Percentiles rank a stretch among this genome's conserved stretches.
These are phyloP conservation scores for Crotophaga sulcirostris DNA, from an alignment of 2,113 vertebrate genomes.

Conservation along the genomic window DNA sequence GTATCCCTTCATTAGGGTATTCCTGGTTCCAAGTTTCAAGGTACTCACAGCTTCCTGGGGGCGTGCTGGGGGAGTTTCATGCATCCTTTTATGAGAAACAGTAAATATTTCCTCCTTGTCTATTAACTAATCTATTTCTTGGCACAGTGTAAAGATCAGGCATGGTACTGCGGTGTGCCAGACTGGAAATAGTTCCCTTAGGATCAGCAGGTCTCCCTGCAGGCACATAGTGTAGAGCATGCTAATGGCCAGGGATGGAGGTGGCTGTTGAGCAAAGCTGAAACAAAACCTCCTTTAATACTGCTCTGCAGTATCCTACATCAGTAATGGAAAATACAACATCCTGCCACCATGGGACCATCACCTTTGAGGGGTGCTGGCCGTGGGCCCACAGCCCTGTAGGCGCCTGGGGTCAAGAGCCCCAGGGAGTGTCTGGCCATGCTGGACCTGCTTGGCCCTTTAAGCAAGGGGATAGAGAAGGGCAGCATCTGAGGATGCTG, in stretches of 20 bases:
- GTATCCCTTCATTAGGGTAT: background rate
- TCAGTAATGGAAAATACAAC: background rate
- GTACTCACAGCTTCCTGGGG: background rate
- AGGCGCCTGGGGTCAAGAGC: background rate
- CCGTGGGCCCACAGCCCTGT: background rate
- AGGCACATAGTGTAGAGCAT: rapidly evolving
- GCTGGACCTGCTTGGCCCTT: background rate
- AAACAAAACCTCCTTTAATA: background rate
- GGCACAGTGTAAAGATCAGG: background rate
- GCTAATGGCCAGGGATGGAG: background rate
- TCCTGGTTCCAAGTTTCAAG: background rate
- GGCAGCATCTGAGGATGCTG: background rate
- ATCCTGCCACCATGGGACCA: background rate
- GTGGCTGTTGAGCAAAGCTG: background rate
- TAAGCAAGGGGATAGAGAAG: background rate
- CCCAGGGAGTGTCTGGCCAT: background rate
- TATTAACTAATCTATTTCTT: background rate
- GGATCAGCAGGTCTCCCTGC: background rate
- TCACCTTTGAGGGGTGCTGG: background rate
- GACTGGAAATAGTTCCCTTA: background rate
- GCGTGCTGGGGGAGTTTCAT: background rate
- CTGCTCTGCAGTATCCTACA: background rate
- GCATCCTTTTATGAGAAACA: background rate
- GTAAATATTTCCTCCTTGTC: background rate
- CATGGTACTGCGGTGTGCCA: background rate